These are phyloP conservation scores for Pseudomyrmex sp. DNA, from an alignment of 1,140 invertebrate genomes.

Conservation along the genomic window DNA sequence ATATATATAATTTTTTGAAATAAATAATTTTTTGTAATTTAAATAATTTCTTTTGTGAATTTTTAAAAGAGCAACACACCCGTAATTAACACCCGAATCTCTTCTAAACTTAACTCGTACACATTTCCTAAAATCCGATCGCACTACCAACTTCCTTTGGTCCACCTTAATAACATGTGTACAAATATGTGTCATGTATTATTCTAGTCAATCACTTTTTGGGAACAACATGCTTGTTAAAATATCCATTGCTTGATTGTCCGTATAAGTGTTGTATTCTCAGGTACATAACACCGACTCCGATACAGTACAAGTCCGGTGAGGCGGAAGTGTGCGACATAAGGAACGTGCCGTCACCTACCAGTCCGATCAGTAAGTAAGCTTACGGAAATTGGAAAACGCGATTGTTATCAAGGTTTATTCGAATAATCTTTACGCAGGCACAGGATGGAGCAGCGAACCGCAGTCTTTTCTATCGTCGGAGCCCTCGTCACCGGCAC, in stretches of 20 bases:
- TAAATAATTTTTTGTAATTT: too few relatives aligned
- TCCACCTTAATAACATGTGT: too few relatives aligned
- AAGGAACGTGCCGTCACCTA: slow-evolving; percentile 82
- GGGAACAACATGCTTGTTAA: background rate
- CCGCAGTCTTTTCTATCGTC: slow-evolving; percentile 87
- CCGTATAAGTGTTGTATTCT: background rate
- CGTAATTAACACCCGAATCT: too few relatives aligned
- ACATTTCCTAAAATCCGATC: too few relatives aligned
- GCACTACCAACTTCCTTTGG: too few relatives aligned
- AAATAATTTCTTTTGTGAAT: too few relatives aligned
- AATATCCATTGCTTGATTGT: background rate
- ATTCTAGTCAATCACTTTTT: slow-evolving; percentile 9
- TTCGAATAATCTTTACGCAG: slow-evolving; percentile 62
- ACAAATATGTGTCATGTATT: background rate
- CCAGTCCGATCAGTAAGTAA: slow-evolving; percentile 83
- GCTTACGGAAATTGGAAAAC: background rate
- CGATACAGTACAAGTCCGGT: slow-evolving; percentile 79
- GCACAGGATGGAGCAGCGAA: slow-evolving; percentile 85
- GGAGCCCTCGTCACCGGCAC: slow-evolving; percentile 89
- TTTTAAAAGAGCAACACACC: too few relatives aligned
- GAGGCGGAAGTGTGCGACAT: slow-evolving; percentile 79
- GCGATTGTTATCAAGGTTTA: background rate
- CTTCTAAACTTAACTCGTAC: too few relatives aligned
- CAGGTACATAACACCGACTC: slow-evolving; percentile 78
- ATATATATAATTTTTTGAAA: too few relatives aligned